Base-by-base conservation (phyloP, 23 tunicate genomes). In the Trididemnum nubilum region DNA sequence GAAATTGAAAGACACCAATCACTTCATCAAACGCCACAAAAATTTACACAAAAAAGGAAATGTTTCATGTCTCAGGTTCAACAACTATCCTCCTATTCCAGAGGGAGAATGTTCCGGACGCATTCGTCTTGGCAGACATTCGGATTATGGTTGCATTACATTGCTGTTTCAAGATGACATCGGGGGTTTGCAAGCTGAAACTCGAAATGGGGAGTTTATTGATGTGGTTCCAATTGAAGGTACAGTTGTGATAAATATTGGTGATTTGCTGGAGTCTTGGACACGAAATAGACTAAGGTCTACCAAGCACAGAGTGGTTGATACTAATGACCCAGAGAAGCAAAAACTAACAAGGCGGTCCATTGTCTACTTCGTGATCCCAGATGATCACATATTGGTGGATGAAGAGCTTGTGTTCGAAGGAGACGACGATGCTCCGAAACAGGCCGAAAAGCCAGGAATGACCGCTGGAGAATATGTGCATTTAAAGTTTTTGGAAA, bases 81-180 rank as follows among this genome's bases (percentile, higher is more conserved):
- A 85, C 18, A 83, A 81, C 79, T 91, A 85, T 65, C 90, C 97
- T 22, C 87, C 90, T 18, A 2, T 91, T 9, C 71, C 87, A 25
- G 23, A 73, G 2, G 64, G 51, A 28, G 19, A 67, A 1, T 28
- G 65, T 59, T 71, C 77, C 1, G 70, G 70, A 18, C 90, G 81
- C 54, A 40, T 85, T 2, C 63, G 97, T 1, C 66, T 91, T 21
- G 97, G 97, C 23, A 85, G 72, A 31, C 97, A 91, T 76, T 73
- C 83, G 3, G 97, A 91, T 85, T 91, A 91, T 91, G 97, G 97
- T 25, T 85, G 90, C 1, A 54, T 85, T 22, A 85, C 97, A 2
- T 37, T 91, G 65, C 51, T 91, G 51, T 91, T 85, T 60, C 90
- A 91, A 77, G 97, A 81, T 66, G 54, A 81, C 12, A 71, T 91